Evolutionary conservation across 1,140 invertebrate genomes (phyloP).

Genomic region (Drosophila albomicans): DNA sequence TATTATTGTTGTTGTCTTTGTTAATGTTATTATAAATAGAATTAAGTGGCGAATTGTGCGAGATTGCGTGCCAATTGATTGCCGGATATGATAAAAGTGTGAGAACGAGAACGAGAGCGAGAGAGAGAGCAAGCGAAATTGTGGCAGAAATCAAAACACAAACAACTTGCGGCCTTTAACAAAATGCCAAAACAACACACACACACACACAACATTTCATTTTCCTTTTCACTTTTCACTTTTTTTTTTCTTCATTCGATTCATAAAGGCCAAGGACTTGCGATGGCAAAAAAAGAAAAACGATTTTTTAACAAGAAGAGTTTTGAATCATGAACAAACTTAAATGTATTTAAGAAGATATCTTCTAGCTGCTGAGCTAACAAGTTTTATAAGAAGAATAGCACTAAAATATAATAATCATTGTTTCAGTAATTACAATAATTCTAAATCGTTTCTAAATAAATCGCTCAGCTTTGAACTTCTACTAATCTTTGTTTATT

Average conservation of each 20-base stretch:
- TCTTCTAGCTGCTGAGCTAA: too few relatives aligned
- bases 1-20: slow-evolving; percentile 38
- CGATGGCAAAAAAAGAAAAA: not conserved
- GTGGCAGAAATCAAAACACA: slow-evolving; percentile 14
- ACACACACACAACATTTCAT: not conserved
- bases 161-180: slow-evolving; percentile 15
- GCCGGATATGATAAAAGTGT: slow-evolving; percentile 65
- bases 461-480: too few relatives aligned
- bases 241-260: not conserved
- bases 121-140: not conserved
- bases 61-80: slow-evolving; percentile 81
- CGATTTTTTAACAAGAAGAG: not conserved
- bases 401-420: too few relatives aligned
- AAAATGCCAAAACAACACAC: slow-evolving; percentile 25
- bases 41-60: slow-evolving; percentile 79
- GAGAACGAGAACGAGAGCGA: not conserved
- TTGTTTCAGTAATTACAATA: too few relatives aligned
- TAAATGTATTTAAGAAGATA: too few relatives aligned
- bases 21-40: slow-evolving; percentile 78
- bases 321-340: too few relatives aligned
- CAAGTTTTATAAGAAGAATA: too few relatives aligned
- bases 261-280: slow-evolving; percentile 10
- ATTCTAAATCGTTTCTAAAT: too few relatives aligned
- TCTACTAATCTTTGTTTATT: too few relatives aligned
- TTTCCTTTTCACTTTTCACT: not conserved